A percentile compares a stretch with the other conserved stretches of the same genome.
These are phyloP conservation scores for Moxostoma hubbsi DNA, from an alignment of 2,797 vertebrate genomes.

Conservation along the genomic window DNA sequence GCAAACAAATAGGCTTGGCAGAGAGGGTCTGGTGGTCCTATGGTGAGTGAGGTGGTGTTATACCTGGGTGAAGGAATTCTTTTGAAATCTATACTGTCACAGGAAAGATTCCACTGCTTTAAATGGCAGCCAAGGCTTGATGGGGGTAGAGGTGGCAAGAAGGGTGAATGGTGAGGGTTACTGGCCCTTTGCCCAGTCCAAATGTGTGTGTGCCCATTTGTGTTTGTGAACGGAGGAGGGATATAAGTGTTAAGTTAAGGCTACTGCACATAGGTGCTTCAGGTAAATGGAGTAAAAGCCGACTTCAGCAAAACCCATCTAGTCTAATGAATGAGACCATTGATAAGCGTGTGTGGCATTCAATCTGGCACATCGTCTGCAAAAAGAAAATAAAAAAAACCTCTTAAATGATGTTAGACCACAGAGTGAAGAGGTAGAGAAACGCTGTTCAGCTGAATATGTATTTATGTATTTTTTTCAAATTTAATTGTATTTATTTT, in stretches of 20 bases:
- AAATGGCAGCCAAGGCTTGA: constrained; percentile 61
- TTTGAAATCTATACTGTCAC: constrained; percentile 76
- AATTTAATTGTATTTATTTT: constrained; percentile 25
- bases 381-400: constrained; percentile 56
- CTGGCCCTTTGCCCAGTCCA: constrained; percentile 34
- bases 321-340: constrained; percentile 44
- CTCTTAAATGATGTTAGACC: constrained; percentile 65
- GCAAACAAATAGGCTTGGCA: constrained; percentile 75
- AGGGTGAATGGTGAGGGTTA: constrained; percentile 32
- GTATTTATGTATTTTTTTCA: constrained; percentile 51
- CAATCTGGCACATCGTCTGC: constrained; percentile 67
- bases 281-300: constrained; percentile 39
- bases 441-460: constrained; percentile 68
- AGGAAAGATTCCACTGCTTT: constrained; percentile 64
- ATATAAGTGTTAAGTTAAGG: constrained; percentile 25
- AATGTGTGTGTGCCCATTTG: constrained; percentile 22
- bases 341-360: constrained; percentile 69
- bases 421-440: constrained; percentile 68
- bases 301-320: constrained; percentile 55
- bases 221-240: constrained; percentile 3
- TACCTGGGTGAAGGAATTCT: constrained; percentile 66
- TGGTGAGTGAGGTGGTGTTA: constrained; percentile 65
- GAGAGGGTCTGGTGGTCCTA: constrained; percentile 71
- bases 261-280: constrained; percentile 51
- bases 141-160: constrained; percentile 60